Evolutionary conservation across 2,888 invertebrate genomes (phyloP), one percentile per base, ranked within the genome.

Genomic region (Plagodis pulveraria): DNA sequence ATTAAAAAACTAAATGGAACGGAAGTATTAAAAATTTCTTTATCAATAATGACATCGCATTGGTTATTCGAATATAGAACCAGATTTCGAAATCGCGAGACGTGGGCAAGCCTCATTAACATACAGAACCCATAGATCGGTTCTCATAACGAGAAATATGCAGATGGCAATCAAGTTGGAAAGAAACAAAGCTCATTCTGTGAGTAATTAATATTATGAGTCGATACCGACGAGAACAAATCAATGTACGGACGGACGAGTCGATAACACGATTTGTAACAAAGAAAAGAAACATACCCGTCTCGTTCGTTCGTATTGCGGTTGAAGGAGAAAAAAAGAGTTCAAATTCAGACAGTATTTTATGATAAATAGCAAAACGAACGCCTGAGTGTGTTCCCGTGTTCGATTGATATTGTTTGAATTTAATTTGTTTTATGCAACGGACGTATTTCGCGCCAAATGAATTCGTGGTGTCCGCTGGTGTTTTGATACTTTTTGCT

Each of bases 401-500:
- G 88, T 89, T 80, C 80, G 81, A 88, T 88, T 88, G 86, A 87
- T 86, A 86, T 86, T 87, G 86, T 87, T 84, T 83, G 79, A 74
- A 80, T 85, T 84, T 82, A 83, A 87, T 87, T 89, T 84, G 83
- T 84, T 86, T 86, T 80, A 81, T 84, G 83, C 83, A 81, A 76
- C 73, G 76, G 74, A 70, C 69, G 74, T 72, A 78, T 81, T 82
- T 78, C 76, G 78, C 82, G 82, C 76, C 78, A 82, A 84, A 87
- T 82, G 76, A 77, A 83, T 78, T 75, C 70, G 59, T 66, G 64
- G 63, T 66, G 55, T 67, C 60, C 58, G 62, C 56, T 45, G 5
- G 44, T 58, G 57, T 60, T 58, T 57, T 60, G 35, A 11, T 36
- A 36, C 34, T 49, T 50, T 56, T 52, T 63, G 50, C 12, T 40